Base-by-base conservation (phyloP, 2,888 invertebrate genomes). In the Gnatocerus cornutus region DNA sequence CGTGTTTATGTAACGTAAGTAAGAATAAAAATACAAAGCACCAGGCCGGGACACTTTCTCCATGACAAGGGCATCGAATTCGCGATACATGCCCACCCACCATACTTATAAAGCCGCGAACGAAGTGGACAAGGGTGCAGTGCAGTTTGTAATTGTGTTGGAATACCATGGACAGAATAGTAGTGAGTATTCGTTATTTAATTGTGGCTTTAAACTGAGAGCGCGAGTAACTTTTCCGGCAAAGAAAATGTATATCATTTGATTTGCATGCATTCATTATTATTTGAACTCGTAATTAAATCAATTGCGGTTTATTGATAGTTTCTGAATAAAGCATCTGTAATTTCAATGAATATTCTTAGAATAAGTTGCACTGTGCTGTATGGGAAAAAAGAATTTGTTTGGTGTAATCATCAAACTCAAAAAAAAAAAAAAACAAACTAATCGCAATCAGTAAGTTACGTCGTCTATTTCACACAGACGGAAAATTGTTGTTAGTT, bases 11-110 rank as follows among this genome's bases (percentile, higher is more conserved):
- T 70, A 70, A 70, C 59, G 29, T 53, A 63, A 55, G 37, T 56
- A 56, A 12, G 30, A 37, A 37, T 53, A 73, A 77, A 76, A 77
- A 76, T 72, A 66, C 58, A 63, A 71, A 73, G 71, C 56, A 64
- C 73, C 72, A 69, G 73, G 74, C 73, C 75, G 75, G 75, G 75
- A 76, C 76, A 77, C 79, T 79, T 79, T 79, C 79, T 77, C 78
- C 71, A 71, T 59, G 71, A 70, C 76, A 75, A 75, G 76, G 75
- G 73, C 74, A 68, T 64, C 66, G 50, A 70, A 65, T 69, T 62
- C 52, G 55, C 30, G 29, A 53, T 48, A 68, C 68, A 61, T 50
- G 53, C 73, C 74, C 78, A 77, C 80, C 80, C 77, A 80, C 80
- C 78, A 76, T 73, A 71, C 78, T 75, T 79, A 79, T 78, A 79